These are phyloP conservation scores for Clarias gariepinus DNA, from an alignment of 2,113 vertebrate genomes.

Conservation along the genomic window DNA sequence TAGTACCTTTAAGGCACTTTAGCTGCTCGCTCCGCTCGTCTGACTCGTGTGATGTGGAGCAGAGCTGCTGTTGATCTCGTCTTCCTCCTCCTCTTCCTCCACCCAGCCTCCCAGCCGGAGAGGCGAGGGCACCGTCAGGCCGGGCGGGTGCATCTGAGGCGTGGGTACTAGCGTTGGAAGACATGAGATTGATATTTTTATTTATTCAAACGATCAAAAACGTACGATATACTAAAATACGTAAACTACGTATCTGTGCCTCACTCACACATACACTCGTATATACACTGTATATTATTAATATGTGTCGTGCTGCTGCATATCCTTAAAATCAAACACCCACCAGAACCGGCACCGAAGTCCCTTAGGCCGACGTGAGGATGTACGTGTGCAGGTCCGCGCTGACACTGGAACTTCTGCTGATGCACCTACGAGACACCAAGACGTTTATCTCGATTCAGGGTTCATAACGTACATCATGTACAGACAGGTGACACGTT, in stretches of 20 bases:
- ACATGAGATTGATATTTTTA: background rate
- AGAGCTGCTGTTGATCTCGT: slow-evolving; percentile 68
- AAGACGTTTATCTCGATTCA: background rate
- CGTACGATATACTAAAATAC: background rate
- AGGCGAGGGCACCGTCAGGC: slow-evolving; percentile 56
- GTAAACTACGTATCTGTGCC: background rate
- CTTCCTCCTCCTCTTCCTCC: slow-evolving; percentile 73
- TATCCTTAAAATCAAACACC: background rate
- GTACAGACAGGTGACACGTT: background rate
- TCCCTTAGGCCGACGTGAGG: slow-evolving; percentile 68
- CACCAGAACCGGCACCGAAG: slow-evolving; percentile 65
- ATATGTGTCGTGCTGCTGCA: no score
- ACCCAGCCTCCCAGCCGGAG: slow-evolving; percentile 73
- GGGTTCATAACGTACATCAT: background rate
- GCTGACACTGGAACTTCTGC: slow-evolving; percentile 71
- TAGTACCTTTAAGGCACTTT: slow-evolving; percentile 70
- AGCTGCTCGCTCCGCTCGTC: slow-evolving; percentile 64
- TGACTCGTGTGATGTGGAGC: slow-evolving; percentile 54
- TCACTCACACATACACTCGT: no score
- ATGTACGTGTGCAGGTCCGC: slow-evolving; percentile 63
- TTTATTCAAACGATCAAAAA: background rate
- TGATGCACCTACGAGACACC: slow-evolving; percentile 71
- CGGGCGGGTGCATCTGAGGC: slow-evolving; percentile 55
- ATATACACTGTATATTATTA: no score
- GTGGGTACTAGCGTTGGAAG: slow-evolving; percentile 33